Conservation (phyloP, 1,140 invertebrate species). For the Drosophila aff. region DNA sequence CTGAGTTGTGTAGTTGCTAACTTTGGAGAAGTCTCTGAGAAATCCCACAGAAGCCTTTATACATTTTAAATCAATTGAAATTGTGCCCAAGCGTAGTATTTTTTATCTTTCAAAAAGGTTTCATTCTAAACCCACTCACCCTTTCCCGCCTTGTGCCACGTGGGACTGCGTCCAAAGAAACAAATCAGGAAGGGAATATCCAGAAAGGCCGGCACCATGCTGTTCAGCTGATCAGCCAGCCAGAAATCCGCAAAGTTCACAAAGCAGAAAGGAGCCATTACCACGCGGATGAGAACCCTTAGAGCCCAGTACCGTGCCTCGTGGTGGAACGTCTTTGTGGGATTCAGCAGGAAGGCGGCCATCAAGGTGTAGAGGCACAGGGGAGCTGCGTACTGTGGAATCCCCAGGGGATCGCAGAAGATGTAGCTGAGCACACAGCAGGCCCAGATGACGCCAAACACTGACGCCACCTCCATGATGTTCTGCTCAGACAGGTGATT, state of each 20-base stretch:
- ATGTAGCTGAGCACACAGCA: slow-evolving; percentile 88
- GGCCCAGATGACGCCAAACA: slow-evolving; percentile 94
- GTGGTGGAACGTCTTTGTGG: slow-evolving; percentile 91
- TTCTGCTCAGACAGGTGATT: slow-evolving; percentile 95
- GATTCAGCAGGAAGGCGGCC: slow-evolving; percentile 92
- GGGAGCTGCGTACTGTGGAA: slow-evolving; percentile 92
- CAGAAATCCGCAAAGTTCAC: slow-evolving; percentile 99
- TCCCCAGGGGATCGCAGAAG: slow-evolving; percentile 90
- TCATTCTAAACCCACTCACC: slow-evolving; percentile 83
- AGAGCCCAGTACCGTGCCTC: slow-evolving; percentile 90
- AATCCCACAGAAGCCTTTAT: too few relatives aligned
- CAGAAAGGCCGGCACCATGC: slow-evolving; percentile 94
- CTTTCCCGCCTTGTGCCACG: slow-evolving; percentile 88
- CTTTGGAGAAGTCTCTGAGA: too few relatives aligned
- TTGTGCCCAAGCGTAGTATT: too few relatives aligned
- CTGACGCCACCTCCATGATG: slow-evolving; percentile 94
- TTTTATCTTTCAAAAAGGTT: too few relatives aligned
- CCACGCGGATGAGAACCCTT: slow-evolving; percentile 88
- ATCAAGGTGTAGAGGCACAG: slow-evolving; percentile 90
- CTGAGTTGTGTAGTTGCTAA: not conserved
- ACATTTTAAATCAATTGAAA: too few relatives aligned
- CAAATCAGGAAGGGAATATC: slow-evolving; percentile 97
- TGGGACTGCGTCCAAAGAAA: slow-evolving; percentile 91
- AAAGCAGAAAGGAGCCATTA: slow-evolving; percentile 97
- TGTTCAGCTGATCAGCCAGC: slow-evolving; percentile 99